Evolutionary conservation across 2,797 vertebrate genomes (phyloP), one percentile per base, ranked within the genome.

Genomic region (Champsocephalus esox): DNA sequence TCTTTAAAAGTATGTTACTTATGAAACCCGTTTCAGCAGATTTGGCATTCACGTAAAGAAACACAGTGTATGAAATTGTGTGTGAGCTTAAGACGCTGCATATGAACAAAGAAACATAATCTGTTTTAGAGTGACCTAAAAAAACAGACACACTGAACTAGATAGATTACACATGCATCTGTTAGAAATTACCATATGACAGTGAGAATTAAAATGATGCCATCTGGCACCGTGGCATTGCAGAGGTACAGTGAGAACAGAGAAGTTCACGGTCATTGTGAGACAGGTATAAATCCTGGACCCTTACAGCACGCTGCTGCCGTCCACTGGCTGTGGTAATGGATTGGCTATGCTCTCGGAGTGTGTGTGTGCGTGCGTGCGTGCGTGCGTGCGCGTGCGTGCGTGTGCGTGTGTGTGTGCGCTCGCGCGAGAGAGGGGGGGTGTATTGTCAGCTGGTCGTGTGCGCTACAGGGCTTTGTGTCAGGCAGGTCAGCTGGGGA

Each of bases 161-260:
- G 81, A 93, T 87, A 77, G 86, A 92, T 91, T 89, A 85, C 84
- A 81, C 38, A 12, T 88, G 75, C 91, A 89, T 91, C 92, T 93
- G 92, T 87, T 89, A 57, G 59, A 89, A 86, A 93, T 92, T 88
- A 89, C 80, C 92, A 93, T 91, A 83, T 38, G 81, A 92, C 86
- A 89, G 84, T 87, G 80, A 84, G 85, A 92, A 86, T 92, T 82
- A 91, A 85, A 82, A 62, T 48, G 73, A 77, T 69, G 84, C 93
- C 93, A 93, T 93, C 92, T 94, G 92, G 85, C 79, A 50, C 14
- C 0, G 44, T 72, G 57, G 82, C 74, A 45, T 60, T 38, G 68
- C 66, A 3, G 77, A 77, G 68, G 84, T 93, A 92, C 90, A 92
- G 91, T 91, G 86, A 79, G 68, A 83, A 83, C 76, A 77, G 74